These are phyloP conservation scores for Strigops habroptila DNA, from an alignment of 2,113 vertebrate species.

Conservation along the genomic window DNA sequence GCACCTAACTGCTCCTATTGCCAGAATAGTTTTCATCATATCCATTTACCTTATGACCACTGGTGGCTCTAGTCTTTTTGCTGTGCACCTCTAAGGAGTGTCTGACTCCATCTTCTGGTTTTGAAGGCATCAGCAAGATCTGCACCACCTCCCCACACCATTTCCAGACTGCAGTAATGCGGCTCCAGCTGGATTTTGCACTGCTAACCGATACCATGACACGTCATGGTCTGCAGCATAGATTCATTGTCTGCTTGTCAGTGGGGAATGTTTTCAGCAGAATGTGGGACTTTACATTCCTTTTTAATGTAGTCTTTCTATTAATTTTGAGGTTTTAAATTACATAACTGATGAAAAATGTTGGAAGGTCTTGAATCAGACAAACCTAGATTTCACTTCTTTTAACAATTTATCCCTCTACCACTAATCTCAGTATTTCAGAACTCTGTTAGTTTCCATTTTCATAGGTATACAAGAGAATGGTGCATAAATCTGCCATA, in stretches of 20 bases:
- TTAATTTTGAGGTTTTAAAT: not conserved
- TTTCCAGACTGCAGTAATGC: not conserved
- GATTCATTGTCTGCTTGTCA: not conserved
- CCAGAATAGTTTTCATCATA: not conserved
- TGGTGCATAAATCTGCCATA: not conserved
- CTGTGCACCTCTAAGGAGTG: not conserved
- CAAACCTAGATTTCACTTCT: not conserved
- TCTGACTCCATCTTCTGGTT: not conserved
- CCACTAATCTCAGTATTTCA: not conserved
- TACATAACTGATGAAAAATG: not conserved
- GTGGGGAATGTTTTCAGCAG: not conserved
- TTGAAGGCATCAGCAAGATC: not conserved
- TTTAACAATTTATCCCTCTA: not conserved
- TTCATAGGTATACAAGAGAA: not conserved
- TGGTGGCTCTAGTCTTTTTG: not conserved
- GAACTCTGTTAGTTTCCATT: not conserved
- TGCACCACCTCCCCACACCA: rapidly evolving
- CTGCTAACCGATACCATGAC: not conserved
- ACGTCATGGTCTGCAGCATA: not conserved
- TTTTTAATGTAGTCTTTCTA: not conserved
- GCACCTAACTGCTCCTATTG: not conserved
- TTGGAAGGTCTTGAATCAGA: not conserved
- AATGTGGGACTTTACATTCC: rapidly evolving
- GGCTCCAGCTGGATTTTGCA: not conserved
- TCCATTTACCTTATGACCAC: not conserved